phyloP scores from a whole-genome alignment of 2,797 vertebrate genomes.

The Gadopsis bispinosus region DNA sequence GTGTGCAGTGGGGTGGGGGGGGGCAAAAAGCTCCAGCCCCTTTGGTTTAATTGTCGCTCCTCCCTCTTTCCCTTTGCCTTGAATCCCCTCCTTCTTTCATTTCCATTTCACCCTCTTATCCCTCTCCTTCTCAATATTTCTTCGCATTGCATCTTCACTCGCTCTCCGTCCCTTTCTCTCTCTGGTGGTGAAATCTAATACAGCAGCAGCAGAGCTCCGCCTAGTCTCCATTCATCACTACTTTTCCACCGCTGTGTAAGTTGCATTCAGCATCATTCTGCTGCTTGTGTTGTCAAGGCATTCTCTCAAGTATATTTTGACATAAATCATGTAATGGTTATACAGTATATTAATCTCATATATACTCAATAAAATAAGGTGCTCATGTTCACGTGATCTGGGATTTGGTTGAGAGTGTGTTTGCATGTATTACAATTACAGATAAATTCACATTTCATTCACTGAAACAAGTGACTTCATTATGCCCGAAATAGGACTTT shows the following conservation, averaged over 20 bases:
- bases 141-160: constrained; percentile 63
- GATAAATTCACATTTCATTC: neutral
- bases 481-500: constrained; percentile 4
- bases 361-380: neutral
- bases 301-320: constrained; percentile 10
- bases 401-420: neutral
- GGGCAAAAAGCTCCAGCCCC: constrained; percentile 69
- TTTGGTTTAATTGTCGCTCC: constrained; percentile 78
- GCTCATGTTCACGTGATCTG: neutral
- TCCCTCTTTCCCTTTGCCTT: constrained; percentile 71
- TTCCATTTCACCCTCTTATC: constrained; percentile 70
- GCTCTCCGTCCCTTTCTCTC: constrained; percentile 60
- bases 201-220: constrained; percentile 76
- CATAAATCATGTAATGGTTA: constrained; percentile 8
- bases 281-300: constrained; percentile 31
- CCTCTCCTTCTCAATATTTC: constrained; percentile 64
- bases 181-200: constrained; percentile 72
- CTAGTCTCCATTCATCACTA: constrained; percentile 81
- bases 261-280: constrained; percentile 50
- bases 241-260: constrained; percentile 52
- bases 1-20: constrained; percentile 64
- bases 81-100: constrained; percentile 65
- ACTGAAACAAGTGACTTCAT: constrained; percentile 15
- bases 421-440: constrained; percentile 19
- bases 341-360: neutral